Conservation (phyloP, 2,888 invertebrate genomes). For the Tiphia femorata region DNA sequence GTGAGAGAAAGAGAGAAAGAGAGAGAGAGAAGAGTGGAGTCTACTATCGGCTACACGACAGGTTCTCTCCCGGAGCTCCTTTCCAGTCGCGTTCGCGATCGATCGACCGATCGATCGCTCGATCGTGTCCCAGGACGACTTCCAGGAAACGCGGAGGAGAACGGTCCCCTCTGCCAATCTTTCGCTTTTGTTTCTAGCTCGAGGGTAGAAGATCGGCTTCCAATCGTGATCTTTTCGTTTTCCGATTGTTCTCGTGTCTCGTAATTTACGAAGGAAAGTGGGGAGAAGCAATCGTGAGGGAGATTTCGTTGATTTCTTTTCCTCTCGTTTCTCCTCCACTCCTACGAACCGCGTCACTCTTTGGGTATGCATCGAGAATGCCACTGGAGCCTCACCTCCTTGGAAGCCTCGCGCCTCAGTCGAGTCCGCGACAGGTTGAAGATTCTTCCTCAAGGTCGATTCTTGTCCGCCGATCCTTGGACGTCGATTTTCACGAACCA, state of each 20-base stretch:
- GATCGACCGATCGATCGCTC: background rate
- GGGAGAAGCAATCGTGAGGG: background rate
- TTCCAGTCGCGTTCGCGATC: background rate
- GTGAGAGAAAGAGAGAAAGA: too few relatives aligned
- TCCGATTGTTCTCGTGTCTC: background rate
- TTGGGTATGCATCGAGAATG: slow-evolving; percentile 38
- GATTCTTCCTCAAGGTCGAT: slow-evolving; percentile 34
- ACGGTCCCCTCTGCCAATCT: too few relatives aligned
- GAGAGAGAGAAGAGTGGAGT: too few relatives aligned
- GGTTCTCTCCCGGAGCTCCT: slow-evolving; percentile 10
- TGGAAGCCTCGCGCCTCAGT: slow-evolving; percentile 16
- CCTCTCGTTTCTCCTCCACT: slow-evolving; percentile 4
- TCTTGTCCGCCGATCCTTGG: slow-evolving; percentile 9
- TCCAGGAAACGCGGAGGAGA: too few relatives aligned
- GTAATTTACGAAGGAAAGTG: background rate
- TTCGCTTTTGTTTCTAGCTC: too few relatives aligned
- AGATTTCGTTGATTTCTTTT: slow-evolving; percentile 7
- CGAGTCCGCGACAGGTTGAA: slow-evolving; percentile 28
- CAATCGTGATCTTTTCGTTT: too few relatives aligned
- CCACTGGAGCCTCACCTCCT: slow-evolving; percentile 29
- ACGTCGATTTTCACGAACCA: background rate
- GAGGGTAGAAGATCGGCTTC: too few relatives aligned
- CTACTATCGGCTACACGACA: slow-evolving; percentile 36
- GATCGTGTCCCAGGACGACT: too few relatives aligned
- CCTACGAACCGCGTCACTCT: background rate